Evolutionary conservation across 2,797 vertebrate genomes (phyloP), one percentile per base, ranked within the genome.

Genomic region (Champsocephalus esox): DNA sequence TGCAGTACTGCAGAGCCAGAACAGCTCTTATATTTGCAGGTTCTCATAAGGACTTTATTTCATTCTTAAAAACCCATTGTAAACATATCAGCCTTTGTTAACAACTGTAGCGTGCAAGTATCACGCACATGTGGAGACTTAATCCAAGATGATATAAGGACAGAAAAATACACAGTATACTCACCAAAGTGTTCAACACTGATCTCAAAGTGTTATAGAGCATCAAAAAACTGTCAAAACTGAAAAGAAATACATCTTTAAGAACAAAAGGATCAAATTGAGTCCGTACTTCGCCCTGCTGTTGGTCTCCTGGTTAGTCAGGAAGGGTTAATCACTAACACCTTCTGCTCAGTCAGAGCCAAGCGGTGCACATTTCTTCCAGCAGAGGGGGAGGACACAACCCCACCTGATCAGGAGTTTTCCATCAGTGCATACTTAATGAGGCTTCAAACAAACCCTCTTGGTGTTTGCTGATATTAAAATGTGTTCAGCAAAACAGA

Each of bases 311-410:
- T 80, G 79, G 66, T 84, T 83, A 69, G 46, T 79, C 82, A 66
- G 82, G 69, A 93, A 87, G 90, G 91, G 93, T 94, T 94, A 93
- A 92, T 92, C 81, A 86, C 91, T 81, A 89, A 93, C 88, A 79
- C 83, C 68, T 77, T 75, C 70, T 76, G 21, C 81, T 73, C 81
- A 87, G 58, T 70, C 41, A 68, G 58, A 56, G 45, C n/a, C 54
- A 70, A 56, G 75, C 77, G 78, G 44, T 75, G 8, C 85, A 74
- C 92, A 93, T 93, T 90, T 87, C 82, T 91, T 83, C 89, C 92
- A 87, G 79, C 61, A 88, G 89, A 76, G 89, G 84, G 61, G 52
- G 44, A 43, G 44, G 45, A 19, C 38, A 66, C 34, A 66, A 64
- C 38, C 61, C 69, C 64, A 89, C 70, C 79, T 83, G 79, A 78